Evolutionary conservation across 2,113 vertebrate species (phyloP).

Genomic region (Pygoscelis adeliae): DNA sequence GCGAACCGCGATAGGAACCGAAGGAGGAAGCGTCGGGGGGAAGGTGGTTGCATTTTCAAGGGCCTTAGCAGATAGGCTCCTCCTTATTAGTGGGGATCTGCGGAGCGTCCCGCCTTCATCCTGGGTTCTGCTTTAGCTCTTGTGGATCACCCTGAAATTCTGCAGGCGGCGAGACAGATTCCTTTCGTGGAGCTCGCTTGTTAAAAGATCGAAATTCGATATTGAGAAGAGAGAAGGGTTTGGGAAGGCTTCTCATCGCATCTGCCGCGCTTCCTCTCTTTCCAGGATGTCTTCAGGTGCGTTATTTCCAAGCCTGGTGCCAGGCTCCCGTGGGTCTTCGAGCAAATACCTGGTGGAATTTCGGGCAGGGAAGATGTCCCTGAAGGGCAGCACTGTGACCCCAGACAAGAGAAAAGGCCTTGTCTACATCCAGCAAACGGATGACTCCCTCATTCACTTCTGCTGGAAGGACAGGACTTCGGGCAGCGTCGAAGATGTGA

Average conservation of each 20-base stretch:
- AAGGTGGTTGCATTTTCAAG: not conserved
- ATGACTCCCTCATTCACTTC: slow-evolving; percentile 97
- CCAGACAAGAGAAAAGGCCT: slow-evolving; percentile 96
- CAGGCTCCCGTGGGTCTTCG: slow-evolving; percentile 91
- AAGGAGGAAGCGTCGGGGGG: not conserved
- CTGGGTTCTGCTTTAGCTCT: rapidly evolving
- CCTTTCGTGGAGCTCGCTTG: not conserved
- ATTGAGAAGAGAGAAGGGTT: rapidly evolving
- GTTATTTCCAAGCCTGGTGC: slow-evolving; percentile 94
- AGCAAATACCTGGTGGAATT: slow-evolving; percentile 97
- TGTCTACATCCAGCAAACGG: slow-evolving; percentile 96
- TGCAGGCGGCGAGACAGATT: not conserved
- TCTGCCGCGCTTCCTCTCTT: not conserved
- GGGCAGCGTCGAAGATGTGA: slow-evolving; percentile 91
- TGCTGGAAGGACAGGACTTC: slow-evolving; percentile 97
- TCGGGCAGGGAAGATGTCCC: slow-evolving; percentile 93
- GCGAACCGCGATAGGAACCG: rapidly evolving
- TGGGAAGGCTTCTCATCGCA: not conserved
- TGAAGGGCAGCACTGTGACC: slow-evolving; percentile 94
- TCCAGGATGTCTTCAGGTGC: slow-evolving; percentile 92
- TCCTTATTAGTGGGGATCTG: rapidly evolving
- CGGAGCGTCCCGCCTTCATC: no score
- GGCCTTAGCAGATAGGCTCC: not conserved
- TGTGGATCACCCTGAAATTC: not conserved
- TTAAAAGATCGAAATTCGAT: not conserved